These are phyloP conservation scores for Fragum fragum DNA, from an alignment of 2,888 invertebrate species.

Conservation along the genomic window DNA sequence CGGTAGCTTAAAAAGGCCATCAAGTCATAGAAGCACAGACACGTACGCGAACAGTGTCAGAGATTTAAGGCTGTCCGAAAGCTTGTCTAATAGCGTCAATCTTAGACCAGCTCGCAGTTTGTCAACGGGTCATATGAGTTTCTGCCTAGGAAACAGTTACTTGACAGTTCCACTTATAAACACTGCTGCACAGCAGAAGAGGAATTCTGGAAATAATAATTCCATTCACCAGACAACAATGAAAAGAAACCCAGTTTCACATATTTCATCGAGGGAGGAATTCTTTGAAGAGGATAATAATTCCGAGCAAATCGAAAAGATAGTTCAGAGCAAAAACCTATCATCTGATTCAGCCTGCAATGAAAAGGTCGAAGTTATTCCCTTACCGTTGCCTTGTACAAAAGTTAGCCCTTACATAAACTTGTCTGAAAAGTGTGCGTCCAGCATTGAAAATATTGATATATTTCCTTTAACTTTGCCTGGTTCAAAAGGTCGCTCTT, in stretches of 20 bases:
- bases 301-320: slow-evolving; percentile 14
- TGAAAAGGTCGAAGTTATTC: background rate
- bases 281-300: slow-evolving; percentile 36
- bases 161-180: slow-evolving; percentile 55
- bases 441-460: background rate
- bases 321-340: background rate
- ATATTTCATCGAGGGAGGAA: slow-evolving; percentile 40
- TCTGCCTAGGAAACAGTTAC: slow-evolving; percentile 64
- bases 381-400: slow-evolving; percentile 48
- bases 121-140: slow-evolving; percentile 61
- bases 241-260: slow-evolving; percentile 30
- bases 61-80: slow-evolving; percentile 28
- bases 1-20: slow-evolving; percentile 2
- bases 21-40: background rate
- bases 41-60: background rate
- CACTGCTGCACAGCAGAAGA: slow-evolving; percentile 8
- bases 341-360: background rate
- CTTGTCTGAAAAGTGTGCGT: background rate
- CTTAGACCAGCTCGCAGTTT: slow-evolving; percentile 44
- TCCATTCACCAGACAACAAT: slow-evolving; percentile 25
- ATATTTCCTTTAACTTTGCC: slow-evolving; percentile 39
- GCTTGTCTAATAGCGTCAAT: slow-evolving; percentile 26
- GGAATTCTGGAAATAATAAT: slow-evolving; percentile 59
- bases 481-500: slow-evolving; percentile 47
- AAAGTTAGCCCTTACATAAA: slow-evolving; percentile 55